Conservation (phyloP, 2,797 vertebrate genomes). For the Distichodus sexfasciatus region DNA sequence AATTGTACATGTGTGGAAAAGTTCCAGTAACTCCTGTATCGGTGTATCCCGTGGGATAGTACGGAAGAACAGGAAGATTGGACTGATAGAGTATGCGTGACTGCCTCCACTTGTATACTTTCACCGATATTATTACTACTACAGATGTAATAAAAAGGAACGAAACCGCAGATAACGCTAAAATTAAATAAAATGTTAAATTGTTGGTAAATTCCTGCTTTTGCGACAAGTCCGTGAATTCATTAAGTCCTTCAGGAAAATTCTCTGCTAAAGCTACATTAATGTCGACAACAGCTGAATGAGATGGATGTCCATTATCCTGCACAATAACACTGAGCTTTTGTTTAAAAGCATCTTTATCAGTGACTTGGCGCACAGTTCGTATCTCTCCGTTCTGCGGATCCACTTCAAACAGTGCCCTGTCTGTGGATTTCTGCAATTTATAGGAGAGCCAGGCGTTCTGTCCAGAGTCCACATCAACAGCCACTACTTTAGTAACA, state of each 20-base stretch:
- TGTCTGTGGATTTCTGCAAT: slow-evolving; percentile 65
- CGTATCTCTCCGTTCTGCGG: slow-evolving; percentile 65
- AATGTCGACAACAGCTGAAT: too few relatives aligned
- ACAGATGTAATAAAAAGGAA: slow-evolving; percentile 40
- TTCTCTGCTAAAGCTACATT: slow-evolving; percentile 36
- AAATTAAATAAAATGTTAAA: slow-evolving; percentile 34
- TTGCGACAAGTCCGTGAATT: slow-evolving; percentile 23
- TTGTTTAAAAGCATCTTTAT: too few relatives aligned
- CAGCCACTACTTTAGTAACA: slow-evolving; percentile 70
- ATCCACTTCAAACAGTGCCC: slow-evolving; percentile 64
- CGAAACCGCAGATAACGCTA: slow-evolving; percentile 34
- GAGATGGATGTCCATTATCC: too few relatives aligned
- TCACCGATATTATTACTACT: slow-evolving; percentile 43
- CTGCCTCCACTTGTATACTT: slow-evolving; percentile 54
- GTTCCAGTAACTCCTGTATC: slow-evolving; percentile 45
- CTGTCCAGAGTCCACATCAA: slow-evolving; percentile 72
- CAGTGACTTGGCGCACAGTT: slow-evolving; percentile 56
- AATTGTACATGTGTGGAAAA: slow-evolving; percentile 47
- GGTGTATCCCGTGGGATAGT: slow-evolving; percentile 44
- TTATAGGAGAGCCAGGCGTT: slow-evolving; percentile 76
- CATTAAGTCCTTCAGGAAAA: slow-evolving; percentile 37
- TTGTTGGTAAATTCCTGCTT: slow-evolving; percentile 12
- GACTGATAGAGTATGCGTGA: slow-evolving; percentile 55
- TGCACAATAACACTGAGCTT: too few relatives aligned
- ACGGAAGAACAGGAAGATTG: slow-evolving; percentile 49